Base-by-base conservation (phyloP, 2,113 vertebrate species). In the Sphyrna mokarran region DNA sequence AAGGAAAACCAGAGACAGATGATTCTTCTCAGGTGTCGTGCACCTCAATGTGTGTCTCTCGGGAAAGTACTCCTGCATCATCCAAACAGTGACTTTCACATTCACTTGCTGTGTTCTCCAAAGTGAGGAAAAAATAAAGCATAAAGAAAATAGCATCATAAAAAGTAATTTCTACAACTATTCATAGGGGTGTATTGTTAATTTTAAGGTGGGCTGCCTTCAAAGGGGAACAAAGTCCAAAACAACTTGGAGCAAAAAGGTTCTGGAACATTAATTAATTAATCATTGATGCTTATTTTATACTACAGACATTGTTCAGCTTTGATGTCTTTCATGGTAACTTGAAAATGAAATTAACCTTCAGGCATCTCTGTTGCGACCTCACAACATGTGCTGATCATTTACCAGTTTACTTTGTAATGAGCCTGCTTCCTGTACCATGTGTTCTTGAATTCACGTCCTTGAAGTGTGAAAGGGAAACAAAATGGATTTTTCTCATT, bases 291-390 rank as follows among this genome's bases (percentile, higher is more conserved):
- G 4, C 85, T 86, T 37, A 40, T 37, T 86, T 86, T 86, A 86
- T 48, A 54, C 13, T 58, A 22, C 1, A 87, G 43, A 54, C 76
- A 87, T 87, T 43, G 54, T 87, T 87, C 43, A 87, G 26, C 43
- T 87, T 43, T 87, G 85, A 87, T 87, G 54, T 87, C 43, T 87
- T 87, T 87, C 85, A 87, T 54, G 43, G 43, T 54, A 87, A 87
- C 85, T 87, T 87, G 40, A 54, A 16, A 87, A 22, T 22, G 23
- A 63, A 87, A 40, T 48, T 54, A 87, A 54, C 48, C 43, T 48
- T 87, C 48, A 23, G 26, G 48, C 43, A 29, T 54, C 22, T 48
- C 85, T 54, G 20, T 87, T 87, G 20, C 26, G 37, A 54, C 37
- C 40, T 87, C 85, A 87, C 40, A 86, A 1, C 43, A 87, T 11